Evolutionary conservation across 2,888 invertebrate species (phyloP), one percentile per base, ranked within the genome.

Genomic region (Carterocephalus palaemon): DNA sequence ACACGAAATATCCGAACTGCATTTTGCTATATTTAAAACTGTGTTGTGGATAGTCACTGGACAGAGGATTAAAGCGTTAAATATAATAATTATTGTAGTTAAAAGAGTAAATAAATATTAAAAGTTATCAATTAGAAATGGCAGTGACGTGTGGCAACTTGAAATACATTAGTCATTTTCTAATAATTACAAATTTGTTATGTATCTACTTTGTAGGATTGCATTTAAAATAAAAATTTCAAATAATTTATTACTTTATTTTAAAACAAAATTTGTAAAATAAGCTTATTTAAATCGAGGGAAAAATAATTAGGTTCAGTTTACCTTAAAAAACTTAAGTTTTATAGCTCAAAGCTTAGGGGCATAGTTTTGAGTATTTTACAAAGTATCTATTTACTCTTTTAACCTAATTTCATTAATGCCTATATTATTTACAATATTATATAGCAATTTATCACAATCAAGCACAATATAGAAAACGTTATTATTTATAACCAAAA

Each of bases 371-470:
- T 26, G 7, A 12, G 26, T 7, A 15, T 0, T 28, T 28, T n/a
- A 1, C 23, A 32, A 40, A 24, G 15, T 49, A 38, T 31, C 38
- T 42, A 42, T 46, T 49, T 49, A 49, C 46, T 49, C 49, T 49
- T 41, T 46, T 46, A 42, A 38, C 38, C 26, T 12, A 19, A 2
- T 37, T 28, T 8, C 9, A 8, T 41, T 38, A 28, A 42, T 42
- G 29, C 37, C 38, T 41, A 42, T 38, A 38, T 26, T 42, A 42
- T 42, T 33, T 42, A 52, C 52, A 54, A 42, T 39, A 48, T 29
- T 26, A 42, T 50, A 46, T 38, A 51, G 48, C 51, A 51, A 42
- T 51, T 28, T 47, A 64, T 64, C 63, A 67, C 65, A 62, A 60
- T 57, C 51, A 65, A 66, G 64, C 66, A 58, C 59, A 46, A n/a